Percentiles rank a stretch among this genome's conserved stretches.
Conservation (phyloP, 2,113 vertebrate species). For the Trichomycterus rosablanca region DNA sequence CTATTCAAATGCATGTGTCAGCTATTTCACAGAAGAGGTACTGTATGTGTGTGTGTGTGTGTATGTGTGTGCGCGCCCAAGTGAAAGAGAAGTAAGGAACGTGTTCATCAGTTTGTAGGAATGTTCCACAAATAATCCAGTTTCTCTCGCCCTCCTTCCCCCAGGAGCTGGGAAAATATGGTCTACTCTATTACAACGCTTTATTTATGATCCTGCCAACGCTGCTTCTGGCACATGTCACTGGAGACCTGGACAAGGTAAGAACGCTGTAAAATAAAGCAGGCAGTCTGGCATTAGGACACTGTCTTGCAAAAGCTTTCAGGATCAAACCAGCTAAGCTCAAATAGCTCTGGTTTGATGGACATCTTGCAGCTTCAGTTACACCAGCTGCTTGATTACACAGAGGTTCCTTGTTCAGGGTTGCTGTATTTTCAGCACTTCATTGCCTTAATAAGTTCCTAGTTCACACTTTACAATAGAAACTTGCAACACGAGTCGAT, state of each 20-base stretch:
- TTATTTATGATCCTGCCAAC: conserved; percentile 96
- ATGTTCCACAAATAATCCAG: conserved; percentile 54
- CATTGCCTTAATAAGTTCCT: no score
- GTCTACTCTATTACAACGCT: conserved; percentile 93
- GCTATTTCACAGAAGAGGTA: conserved; percentile 4
- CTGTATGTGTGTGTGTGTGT: background rate
- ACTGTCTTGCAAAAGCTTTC: background rate
- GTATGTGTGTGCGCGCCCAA: background rate
- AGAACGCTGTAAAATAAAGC: conserved; percentile 9
- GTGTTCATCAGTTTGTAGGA: conserved; percentile 31
- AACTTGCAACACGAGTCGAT: no score
- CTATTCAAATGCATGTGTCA: background rate
- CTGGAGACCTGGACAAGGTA: conserved; percentile 91
- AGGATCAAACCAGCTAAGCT: background rate
- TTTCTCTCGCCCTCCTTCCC: conserved; percentile 34
- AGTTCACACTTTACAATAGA: no score
- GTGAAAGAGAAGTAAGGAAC: conserved; percentile 11
- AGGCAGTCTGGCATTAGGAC: background rate
- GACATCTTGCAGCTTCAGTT: conserved; percentile 10
- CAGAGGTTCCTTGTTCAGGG: background rate
- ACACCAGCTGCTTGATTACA: conserved; percentile 28
- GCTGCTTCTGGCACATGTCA: conserved; percentile 78
- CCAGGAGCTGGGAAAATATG: conserved; percentile 94
- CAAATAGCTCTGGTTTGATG: no score
- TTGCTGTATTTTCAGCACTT: background rate